Evolutionary conservation across 2,888 invertebrate genomes (phyloP).

Genomic region (Cerastis rubricosa): DNA sequence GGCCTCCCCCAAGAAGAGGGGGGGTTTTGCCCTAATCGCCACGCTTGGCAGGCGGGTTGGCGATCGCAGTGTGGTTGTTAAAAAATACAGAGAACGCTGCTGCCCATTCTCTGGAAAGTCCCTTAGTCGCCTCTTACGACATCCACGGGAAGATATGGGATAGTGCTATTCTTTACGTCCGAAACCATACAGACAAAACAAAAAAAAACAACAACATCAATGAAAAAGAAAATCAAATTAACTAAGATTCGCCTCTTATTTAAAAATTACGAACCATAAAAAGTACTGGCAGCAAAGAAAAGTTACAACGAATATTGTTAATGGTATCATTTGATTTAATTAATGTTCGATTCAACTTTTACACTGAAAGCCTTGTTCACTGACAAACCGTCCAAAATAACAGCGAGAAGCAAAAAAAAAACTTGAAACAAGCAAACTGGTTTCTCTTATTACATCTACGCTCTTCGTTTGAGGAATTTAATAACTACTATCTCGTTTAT

Average conservation of each 20-base stretch:
- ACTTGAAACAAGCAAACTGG: slow-evolving; percentile 29
- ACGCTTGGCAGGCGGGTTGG: no score
- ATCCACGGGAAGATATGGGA: no score
- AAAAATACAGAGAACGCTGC: no score
- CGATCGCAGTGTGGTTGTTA: no score
- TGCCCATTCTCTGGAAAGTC: no score
- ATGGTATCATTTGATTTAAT: slow-evolving; percentile 37
- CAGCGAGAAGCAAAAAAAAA: slow-evolving; percentile 20
- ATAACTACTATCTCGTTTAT: slow-evolving; percentile 44
- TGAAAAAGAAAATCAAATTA: slow-evolving; percentile 18
- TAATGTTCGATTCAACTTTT: slow-evolving; percentile 37
- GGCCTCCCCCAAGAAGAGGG: no score
- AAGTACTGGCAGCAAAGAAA: slow-evolving; percentile 9
- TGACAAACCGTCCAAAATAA: slow-evolving; percentile 39
- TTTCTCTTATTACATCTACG: slow-evolving; percentile 38
- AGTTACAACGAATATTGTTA: slow-evolving; percentile 12
- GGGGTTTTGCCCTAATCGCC: no score
- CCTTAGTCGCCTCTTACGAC: no score
- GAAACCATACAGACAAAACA: no score
- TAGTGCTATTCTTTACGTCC: no score
- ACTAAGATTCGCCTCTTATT: not conserved
- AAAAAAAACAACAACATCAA: slow-evolving; percentile 8
- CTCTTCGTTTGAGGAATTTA: slow-evolving; percentile 34
- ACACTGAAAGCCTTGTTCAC: slow-evolving; percentile 24
- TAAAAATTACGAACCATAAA: slow-evolving; percentile 20